A percentile compares a stretch with the other conserved stretches of the same genome.
Conservation (phyloP, 2,888 invertebrate genomes). For the Microchrysa polita region DNA sequence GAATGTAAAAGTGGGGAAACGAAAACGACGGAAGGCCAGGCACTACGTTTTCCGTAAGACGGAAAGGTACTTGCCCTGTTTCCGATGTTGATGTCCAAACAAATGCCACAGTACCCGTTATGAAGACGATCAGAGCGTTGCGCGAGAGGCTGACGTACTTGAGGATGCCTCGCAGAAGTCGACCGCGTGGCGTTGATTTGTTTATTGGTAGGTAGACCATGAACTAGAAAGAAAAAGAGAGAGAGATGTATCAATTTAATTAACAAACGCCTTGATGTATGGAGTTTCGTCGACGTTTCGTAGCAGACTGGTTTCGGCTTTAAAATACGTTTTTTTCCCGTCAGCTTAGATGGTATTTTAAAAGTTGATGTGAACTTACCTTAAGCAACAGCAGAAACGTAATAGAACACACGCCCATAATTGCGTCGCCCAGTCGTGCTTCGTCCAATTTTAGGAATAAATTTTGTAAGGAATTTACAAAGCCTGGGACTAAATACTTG, state of each 20-base stretch:
- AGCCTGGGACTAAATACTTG: slow-evolving; percentile 74
- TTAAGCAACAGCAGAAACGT: slow-evolving; percentile 15
- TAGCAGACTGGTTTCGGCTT: too few relatives aligned
- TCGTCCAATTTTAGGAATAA: slow-evolving; percentile 67
- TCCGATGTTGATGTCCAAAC: slow-evolving; percentile 57
- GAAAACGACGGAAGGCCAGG: slow-evolving; percentile 75
- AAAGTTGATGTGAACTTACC: slow-evolving; percentile 45
- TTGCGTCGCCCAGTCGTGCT: slow-evolving; percentile 71
- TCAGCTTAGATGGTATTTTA: neutral
- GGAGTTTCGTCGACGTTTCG: too few relatives aligned
- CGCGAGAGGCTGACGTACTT: slow-evolving; percentile 80
- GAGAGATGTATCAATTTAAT: slow-evolving; percentile 12
- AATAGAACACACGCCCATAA: slow-evolving; percentile 69
- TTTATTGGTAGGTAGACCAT: slow-evolving; percentile 69
- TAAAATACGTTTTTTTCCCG: too few relatives aligned
- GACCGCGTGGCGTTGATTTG: slow-evolving; percentile 57
- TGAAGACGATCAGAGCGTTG: slow-evolving; percentile 79
- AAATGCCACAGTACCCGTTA: slow-evolving; percentile 71
- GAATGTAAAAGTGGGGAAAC: slow-evolving; percentile 72
- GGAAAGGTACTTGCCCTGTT: slow-evolving; percentile 70
- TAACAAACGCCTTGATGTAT: too few relatives aligned
- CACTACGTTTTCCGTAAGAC: slow-evolving; percentile 65
- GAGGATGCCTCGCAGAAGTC: slow-evolving; percentile 66
- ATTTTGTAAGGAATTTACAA: slow-evolving; percentile 70
- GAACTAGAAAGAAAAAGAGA: slow-evolving; percentile 67